A percentile compares a stretch with the other conserved stretches of the same genome.
phyloP scores from a whole-genome alignment of 2,888 invertebrate species.

The Agrotis puta region DNA sequence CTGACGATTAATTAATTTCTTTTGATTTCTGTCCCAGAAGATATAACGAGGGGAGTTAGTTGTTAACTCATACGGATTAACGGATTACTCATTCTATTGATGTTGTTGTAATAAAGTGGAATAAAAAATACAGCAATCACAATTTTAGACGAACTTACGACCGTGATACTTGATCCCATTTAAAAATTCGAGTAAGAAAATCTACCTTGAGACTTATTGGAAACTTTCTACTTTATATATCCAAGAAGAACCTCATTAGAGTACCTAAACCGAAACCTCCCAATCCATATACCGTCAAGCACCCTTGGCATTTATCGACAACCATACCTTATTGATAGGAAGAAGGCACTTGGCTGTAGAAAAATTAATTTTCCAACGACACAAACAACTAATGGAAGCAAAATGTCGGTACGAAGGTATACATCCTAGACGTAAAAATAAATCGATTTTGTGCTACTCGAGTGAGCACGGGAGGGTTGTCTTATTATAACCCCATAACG shows the following conservation, averaged over 20 bases:
- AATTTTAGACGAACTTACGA: neutral
- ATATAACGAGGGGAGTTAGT: conserved; percentile 49
- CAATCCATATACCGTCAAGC: conserved; percentile 16
- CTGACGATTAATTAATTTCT: conserved; percentile 79
- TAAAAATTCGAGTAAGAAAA: neutral
- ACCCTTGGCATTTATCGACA: conserved; percentile 36
- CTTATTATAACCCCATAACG: conserved; percentile 67
- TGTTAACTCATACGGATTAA: conserved; percentile 46
- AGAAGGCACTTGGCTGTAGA: conserved; percentile 36
- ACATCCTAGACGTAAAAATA: conserved; percentile 75
- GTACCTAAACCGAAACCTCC: too few species aligned
- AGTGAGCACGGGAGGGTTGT: conserved; percentile 76
- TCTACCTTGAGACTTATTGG: neutral
- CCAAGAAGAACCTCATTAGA: conserved; percentile 26
- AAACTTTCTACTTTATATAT: neutral
- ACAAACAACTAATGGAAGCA: conserved; percentile 69
- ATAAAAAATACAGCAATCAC: neutral
- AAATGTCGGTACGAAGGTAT: conserved; percentile 69
- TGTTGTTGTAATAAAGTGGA: neutral
- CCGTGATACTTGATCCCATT: neutral
- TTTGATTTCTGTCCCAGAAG: conserved; percentile 63
- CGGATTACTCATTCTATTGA: neutral
- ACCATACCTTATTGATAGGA: conserved; percentile 34
- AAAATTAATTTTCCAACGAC: conserved; percentile 61
- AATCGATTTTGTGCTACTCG: conserved; percentile 79